Evolutionary conservation across 2,797 vertebrate species (phyloP).

Genomic region (Pygocentrus nattereri): DNA sequence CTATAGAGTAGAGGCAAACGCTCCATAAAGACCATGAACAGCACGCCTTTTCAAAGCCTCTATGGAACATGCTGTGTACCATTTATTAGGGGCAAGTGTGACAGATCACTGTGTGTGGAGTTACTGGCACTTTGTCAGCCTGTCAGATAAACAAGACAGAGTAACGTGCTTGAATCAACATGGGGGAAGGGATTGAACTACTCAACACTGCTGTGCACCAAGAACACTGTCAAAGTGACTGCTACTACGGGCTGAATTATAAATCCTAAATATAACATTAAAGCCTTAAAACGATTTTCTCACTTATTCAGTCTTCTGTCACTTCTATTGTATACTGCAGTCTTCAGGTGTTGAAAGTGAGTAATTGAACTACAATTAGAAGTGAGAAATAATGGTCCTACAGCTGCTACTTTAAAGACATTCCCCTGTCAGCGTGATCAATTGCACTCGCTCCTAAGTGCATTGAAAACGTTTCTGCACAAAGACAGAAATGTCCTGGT

Average conservation of each 20-base stretch:
- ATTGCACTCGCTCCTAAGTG: background rate
- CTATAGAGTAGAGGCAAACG: background rate
- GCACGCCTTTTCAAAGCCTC: conserved; percentile 6
- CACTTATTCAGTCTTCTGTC: background rate
- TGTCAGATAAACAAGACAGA: conserved; percentile 37
- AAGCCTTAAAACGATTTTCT: background rate
- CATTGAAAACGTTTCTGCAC: background rate
- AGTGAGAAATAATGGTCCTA: background rate
- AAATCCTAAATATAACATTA: conserved; percentile 12
- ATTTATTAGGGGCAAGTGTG: conserved; percentile 35
- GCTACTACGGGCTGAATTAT: background rate
- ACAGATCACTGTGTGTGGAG: conserved; percentile 13
- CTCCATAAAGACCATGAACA: background rate
- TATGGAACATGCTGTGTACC: conserved; percentile 1
- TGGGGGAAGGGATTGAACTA: background rate
- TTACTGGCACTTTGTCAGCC: conserved; percentile 22
- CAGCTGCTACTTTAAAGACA: background rate
- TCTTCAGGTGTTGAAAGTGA: background rate
- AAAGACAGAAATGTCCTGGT: background rate
- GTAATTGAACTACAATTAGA: background rate
- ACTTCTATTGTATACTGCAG: background rate
- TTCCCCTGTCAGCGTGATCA: background rate
- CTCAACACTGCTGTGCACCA: background rate
- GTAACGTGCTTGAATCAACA: background rate
- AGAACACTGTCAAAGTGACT: background rate